Percentiles rank a stretch among this genome's conserved stretches.
phyloP scores from a whole-genome alignment of 1,140 invertebrate genomes.

The Vanessa tameamea region DNA sequence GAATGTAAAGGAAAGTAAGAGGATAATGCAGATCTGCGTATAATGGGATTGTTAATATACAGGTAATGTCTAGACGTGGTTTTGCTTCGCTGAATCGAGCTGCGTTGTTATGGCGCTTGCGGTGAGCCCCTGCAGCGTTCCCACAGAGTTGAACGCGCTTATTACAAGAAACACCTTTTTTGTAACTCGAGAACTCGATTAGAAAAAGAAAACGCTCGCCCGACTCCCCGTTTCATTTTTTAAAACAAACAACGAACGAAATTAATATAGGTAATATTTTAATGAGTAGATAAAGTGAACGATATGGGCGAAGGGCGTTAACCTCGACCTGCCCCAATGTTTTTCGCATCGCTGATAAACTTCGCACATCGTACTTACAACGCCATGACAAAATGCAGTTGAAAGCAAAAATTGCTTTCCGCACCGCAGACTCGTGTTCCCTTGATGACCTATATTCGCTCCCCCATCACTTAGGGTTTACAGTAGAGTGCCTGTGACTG shows the following conservation, averaged over 20 bases:
- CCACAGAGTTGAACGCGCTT: constrained; percentile 61
- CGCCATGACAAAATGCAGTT: constrained; percentile 45
- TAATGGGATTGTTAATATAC: constrained; percentile 63
- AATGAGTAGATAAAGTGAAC: constrained; percentile 47
- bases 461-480: constrained; percentile 74
- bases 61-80: constrained; percentile 70
- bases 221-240: constrained; percentile 30
- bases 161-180: constrained; percentile 55
- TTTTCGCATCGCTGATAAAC: constrained; percentile 62
- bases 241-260: constrained; percentile 18
- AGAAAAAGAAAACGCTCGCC: constrained; percentile 47
- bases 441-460: constrained; percentile 74
- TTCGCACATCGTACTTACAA: constrained; percentile 46
- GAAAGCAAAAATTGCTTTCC: constrained; percentile 59
- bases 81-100: constrained; percentile 64
- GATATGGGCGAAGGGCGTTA: constrained; percentile 53
- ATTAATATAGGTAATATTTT: constrained; percentile 35
- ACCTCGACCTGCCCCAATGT: constrained; percentile 70
- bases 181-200: constrained; percentile 46
- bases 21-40: constrained; percentile 54
- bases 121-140: constrained; percentile 69
- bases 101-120: constrained; percentile 56
- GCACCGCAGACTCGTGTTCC: constrained; percentile 55
- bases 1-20: constrained; percentile 57
- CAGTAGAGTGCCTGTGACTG: constrained; percentile 68